Evolutionary conservation across 2,888 invertebrate species (phyloP).

Genomic region (Drosophila neutralis): DNA sequence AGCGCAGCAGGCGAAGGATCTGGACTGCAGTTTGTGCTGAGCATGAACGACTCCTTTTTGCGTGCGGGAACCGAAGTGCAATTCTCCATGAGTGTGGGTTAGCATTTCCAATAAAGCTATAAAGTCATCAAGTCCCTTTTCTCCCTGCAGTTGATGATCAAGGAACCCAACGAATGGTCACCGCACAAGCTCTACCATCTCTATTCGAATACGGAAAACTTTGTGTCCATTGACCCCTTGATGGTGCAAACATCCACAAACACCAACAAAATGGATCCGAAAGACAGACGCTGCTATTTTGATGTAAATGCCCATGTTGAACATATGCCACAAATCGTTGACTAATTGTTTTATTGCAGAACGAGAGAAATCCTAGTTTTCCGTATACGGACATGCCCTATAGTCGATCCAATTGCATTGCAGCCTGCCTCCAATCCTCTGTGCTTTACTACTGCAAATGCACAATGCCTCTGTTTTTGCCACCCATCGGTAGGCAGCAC

Average conservation of each 20-base stretch:
- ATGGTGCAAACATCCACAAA: slow-evolving; percentile 60
- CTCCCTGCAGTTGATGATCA: slow-evolving; percentile 69
- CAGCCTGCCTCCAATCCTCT: slow-evolving; percentile 73
- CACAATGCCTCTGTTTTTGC: slow-evolving; percentile 73
- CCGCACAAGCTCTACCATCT: slow-evolving; percentile 54
- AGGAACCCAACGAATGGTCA: slow-evolving; percentile 73
- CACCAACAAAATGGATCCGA: slow-evolving; percentile 56
- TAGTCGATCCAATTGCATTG: slow-evolving; percentile 74
- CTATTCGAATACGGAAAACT: slow-evolving; percentile 69
- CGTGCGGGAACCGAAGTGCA: slow-evolving; percentile 31
- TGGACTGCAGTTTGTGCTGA: slow-evolving; percentile 72
- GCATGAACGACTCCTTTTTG: slow-evolving; percentile 49
- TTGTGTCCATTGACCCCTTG: slow-evolving; percentile 71
- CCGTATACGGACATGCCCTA: slow-evolving; percentile 58
- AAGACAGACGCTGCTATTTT: slow-evolving; percentile 74
- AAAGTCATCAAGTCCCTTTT: neutral
- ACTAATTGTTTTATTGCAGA: slow-evolving; percentile 31
- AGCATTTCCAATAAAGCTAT: neutral
- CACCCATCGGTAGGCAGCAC: slow-evolving; percentile 48
- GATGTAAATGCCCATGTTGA: slow-evolving; percentile 49
- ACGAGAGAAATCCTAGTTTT: slow-evolving; percentile 57
- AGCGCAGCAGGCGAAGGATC: slow-evolving; percentile 81
- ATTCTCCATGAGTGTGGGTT: slow-evolving; percentile 62
- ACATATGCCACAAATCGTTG: fast-evolving
- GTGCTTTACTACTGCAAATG: slow-evolving; percentile 76